Evolutionary conservation across 2,113 vertebrate species (phyloP).

Genomic region (Lepus europaeus): DNA sequence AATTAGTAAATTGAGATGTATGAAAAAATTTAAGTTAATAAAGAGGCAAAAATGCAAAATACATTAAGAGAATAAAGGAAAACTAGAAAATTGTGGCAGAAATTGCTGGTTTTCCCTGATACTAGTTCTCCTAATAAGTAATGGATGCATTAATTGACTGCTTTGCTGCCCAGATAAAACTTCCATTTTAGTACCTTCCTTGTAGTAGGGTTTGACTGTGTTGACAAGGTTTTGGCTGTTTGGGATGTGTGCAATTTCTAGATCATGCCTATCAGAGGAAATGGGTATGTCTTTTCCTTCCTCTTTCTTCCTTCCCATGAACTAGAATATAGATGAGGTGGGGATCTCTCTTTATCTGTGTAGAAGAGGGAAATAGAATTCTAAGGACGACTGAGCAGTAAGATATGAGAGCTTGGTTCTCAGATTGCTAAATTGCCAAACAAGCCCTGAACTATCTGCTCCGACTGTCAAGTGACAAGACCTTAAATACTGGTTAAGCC

Average conservation of each 20-base stretch:
- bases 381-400: background rate
- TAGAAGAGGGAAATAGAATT: conserved; percentile 27
- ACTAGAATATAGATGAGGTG: background rate
- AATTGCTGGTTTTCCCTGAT: conserved; percentile 37
- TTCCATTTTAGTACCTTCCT: conserved; percentile 28
- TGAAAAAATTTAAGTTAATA: conserved; percentile 41
- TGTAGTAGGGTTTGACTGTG: background rate
- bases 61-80: background rate
- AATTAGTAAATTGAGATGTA: background rate
- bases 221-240: background rate
- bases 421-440: background rate
- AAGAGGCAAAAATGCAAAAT: background rate
- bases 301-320: background rate
- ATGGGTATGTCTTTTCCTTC: background rate
- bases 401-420: background rate
- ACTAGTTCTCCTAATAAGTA: background rate
- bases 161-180: background rate
- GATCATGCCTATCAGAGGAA: background rate
- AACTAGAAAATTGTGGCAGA: background rate
- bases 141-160: background rate
- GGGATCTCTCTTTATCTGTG: background rate
- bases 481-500: background rate
- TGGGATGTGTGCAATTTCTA: background rate
- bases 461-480: background rate
- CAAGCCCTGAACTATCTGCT: background rate